phyloP scores from a whole-genome alignment of 2,888 invertebrate species.

The Chaitophorus viminalis region DNA sequence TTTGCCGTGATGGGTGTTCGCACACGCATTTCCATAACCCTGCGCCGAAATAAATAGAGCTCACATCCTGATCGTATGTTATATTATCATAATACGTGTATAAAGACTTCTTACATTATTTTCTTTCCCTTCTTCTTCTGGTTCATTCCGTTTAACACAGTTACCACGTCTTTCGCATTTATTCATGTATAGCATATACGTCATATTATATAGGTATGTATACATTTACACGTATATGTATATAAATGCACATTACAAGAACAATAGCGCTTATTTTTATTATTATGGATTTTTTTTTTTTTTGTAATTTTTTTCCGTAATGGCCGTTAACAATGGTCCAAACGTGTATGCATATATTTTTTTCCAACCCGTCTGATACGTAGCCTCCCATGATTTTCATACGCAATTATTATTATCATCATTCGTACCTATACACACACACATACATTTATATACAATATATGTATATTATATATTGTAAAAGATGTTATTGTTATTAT shows the following conservation, averaged over 20 bases:
- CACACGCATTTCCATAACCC: constrained; percentile 11
- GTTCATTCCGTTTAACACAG: neutral
- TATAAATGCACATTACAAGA: neutral
- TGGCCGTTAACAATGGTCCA: constrained; percentile 24
- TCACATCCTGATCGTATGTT: constrained; percentile 31
- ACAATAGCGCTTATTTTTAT: constrained; percentile 12
- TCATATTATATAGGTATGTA: no score
- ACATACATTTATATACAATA: neutral
- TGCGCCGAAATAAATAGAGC: constrained; percentile 48
- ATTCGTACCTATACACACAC: neutral
- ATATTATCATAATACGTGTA: neutral
- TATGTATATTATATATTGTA: neutral
- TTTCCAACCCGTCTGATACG: neutral
- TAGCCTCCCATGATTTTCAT: constrained; percentile 33
- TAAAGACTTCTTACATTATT: neutral
- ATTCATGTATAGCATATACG: neutral
- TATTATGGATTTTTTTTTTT: constrained; percentile 1
- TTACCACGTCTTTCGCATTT: constrained; percentile 21
- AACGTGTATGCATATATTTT: neutral
- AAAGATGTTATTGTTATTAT: neutral
- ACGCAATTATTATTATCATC: constrained; percentile 22
- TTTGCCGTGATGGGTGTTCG: neutral
- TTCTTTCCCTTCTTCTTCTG: neutral
- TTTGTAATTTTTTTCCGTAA: neutral
- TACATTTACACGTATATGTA: no score